A percentile compares a stretch with the other conserved stretches of the same genome.
Evolutionary conservation across 2,888 invertebrate genomes (phyloP).

Genomic region (Plagodis pulveraria): DNA sequence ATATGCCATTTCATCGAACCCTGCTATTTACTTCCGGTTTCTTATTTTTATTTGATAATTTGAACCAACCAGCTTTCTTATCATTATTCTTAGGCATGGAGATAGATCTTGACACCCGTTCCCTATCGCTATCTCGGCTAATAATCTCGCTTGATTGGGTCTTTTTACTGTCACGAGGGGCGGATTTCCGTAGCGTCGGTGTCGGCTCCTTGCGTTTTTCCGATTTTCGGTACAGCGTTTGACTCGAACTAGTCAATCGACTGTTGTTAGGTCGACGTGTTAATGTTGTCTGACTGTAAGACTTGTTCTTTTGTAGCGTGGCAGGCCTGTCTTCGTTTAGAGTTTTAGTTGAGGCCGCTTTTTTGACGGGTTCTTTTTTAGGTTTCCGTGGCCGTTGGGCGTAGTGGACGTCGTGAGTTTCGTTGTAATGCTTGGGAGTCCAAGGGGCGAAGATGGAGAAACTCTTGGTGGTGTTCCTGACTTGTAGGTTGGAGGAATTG

Average conservation of each 20-base stretch:
- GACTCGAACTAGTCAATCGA: constrained; percentile 69
- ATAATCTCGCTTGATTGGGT: constrained; percentile 87
- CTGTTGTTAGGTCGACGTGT: constrained; percentile 64
- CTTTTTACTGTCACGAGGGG: constrained; percentile 70
- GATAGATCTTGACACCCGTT: constrained; percentile 86
- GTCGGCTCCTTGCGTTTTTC: constrained; percentile 69
- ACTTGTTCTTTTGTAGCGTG: constrained; percentile 77
- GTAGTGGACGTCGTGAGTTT: constrained; percentile 92
- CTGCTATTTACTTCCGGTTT: constrained; percentile 72
- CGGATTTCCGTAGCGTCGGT: constrained; percentile 72
- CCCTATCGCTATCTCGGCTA: constrained; percentile 79
- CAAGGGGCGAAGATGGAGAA: constrained; percentile 94
- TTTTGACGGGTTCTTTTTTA: constrained; percentile 67
- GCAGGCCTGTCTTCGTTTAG: constrained; percentile 58
- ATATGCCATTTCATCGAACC: constrained; percentile 50
- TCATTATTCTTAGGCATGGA: constrained; percentile 90
- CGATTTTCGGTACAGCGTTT: constrained; percentile 73
- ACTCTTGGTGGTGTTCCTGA: constrained; percentile 90
- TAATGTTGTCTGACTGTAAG: constrained; percentile 75
- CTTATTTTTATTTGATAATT: constrained; percentile 82
- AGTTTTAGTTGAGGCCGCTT: constrained; percentile 76
- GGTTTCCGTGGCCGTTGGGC: constrained; percentile 85
- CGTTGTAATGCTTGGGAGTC: constrained; percentile 90
- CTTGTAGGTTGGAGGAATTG: constrained; percentile 86
- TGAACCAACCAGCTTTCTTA: constrained; percentile 91